Conservation (phyloP, 2,113 vertebrate genomes). For the Dipodomys merriami region DNA sequence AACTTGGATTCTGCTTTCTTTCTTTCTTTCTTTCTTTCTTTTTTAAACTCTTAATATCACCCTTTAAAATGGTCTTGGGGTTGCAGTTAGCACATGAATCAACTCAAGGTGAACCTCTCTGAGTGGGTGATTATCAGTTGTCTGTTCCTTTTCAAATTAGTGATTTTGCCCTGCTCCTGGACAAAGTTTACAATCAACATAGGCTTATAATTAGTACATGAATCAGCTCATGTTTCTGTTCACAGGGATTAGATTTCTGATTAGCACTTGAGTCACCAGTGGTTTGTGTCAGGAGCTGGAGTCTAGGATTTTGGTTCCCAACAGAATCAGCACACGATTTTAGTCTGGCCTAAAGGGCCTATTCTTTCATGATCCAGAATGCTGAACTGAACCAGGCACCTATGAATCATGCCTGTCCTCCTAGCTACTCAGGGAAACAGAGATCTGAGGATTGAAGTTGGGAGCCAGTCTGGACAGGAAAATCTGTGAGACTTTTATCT, state of each 20-base stretch:
- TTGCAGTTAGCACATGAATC: conserved; percentile 47
- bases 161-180: neutral
- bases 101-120: conserved; percentile 24
- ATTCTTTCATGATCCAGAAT: neutral
- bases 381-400: neutral
- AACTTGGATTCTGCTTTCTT: conserved; percentile 7
- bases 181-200: conserved; percentile 46
- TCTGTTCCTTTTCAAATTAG: conserved; percentile 11
- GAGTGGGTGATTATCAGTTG: neutral
- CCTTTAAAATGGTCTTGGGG: neutral
- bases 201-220: conserved; percentile 57
- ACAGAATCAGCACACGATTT: neutral
- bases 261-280: conserved; percentile 47
- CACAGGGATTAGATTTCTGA: conserved; percentile 53
- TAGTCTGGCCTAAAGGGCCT: neutral
- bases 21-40: neutral
- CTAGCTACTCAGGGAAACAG: too few relatives aligned
- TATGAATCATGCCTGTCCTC: too few relatives aligned
- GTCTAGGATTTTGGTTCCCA: conserved; percentile 17
- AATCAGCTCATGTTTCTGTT: conserved; percentile 53
- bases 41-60: neutral
- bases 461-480: too few relatives aligned
- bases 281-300: conserved; percentile 30
- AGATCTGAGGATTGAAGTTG: too few relatives aligned
- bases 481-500: too few relatives aligned